phyloP scores from a whole-genome alignment of 2,888 invertebrate species.

The Ramazzottius varieornatus region DNA sequence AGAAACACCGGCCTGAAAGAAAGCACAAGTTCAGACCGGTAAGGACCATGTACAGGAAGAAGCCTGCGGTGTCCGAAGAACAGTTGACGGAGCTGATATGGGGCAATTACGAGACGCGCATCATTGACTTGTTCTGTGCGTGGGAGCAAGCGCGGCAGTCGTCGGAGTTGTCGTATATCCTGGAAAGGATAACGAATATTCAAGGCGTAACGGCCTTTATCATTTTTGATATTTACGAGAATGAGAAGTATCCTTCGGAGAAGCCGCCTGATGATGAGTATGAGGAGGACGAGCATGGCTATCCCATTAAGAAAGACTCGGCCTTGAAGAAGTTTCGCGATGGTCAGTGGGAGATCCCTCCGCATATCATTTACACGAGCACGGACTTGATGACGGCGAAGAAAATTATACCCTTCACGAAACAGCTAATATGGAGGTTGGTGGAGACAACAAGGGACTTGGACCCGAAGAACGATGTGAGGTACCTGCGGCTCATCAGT shows the following conservation, averaged over 20 bases:
- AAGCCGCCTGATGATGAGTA: neutral
- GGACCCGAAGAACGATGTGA: neutral
- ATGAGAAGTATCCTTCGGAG: neutral
- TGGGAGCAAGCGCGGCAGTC: constrained; percentile 3
- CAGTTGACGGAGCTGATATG: neutral
- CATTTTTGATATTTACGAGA: neutral
- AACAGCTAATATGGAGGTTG: neutral
- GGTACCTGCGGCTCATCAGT: neutral
- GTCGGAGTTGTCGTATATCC: neutral
- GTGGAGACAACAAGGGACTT: neutral
- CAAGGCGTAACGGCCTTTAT: neutral
- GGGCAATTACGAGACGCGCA: neutral
- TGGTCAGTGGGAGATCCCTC: neutral
- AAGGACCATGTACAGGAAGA: neutral
- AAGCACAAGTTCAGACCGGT: neutral
- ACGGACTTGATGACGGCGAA: neutral
- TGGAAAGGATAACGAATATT: neutral
- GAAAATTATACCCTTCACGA: neutral
- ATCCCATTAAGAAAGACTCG: neutral
- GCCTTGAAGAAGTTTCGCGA: neutral
- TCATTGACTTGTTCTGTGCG: neutral
- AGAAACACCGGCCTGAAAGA: neutral
- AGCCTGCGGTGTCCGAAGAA: neutral
- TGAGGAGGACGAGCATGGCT: neutral
- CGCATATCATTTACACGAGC: constrained; percentile 1